Percentiles rank a stretch among this genome's conserved stretches.
Conservation (phyloP, 2,888 invertebrate genomes). For the Petrolisthes manimaculis region DNA sequence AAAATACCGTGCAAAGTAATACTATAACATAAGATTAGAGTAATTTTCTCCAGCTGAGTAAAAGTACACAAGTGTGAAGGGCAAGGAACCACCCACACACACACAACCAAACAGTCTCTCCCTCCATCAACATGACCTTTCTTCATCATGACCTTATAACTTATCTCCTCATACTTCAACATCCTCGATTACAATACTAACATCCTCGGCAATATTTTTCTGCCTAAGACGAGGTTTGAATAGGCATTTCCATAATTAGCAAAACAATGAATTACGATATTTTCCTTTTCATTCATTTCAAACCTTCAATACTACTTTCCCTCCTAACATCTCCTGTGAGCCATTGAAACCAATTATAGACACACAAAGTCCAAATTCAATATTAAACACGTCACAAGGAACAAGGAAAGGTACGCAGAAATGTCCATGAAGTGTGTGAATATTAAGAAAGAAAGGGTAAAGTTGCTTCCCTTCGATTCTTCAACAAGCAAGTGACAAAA, state of each 20-base stretch:
- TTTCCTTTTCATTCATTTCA: not conserved
- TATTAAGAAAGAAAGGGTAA: not conserved
- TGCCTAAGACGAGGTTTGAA: not conserved
- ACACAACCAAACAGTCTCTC: too few species aligned
- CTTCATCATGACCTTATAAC: not conserved
- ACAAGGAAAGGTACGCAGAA: not conserved
- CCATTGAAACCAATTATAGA: not conserved
- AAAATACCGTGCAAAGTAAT: too few species aligned
- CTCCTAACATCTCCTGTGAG: not conserved
- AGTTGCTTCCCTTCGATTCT: not conserved
- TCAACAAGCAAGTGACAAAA: not conserved
- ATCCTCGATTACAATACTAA: too few species aligned
- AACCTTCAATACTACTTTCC: not conserved
- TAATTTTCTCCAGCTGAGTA: too few species aligned
- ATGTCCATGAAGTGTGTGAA: not conserved
- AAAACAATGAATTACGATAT: not conserved
- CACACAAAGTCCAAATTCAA: not conserved
- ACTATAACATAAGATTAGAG: too few species aligned
- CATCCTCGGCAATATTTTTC: not conserved
- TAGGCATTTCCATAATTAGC: not conserved
- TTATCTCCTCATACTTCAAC: not conserved
- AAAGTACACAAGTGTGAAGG: too few species aligned
- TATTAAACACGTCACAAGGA: not conserved
- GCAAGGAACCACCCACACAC: too few species aligned
- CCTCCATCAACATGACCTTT: not conserved